A percentile compares a stretch with the other conserved stretches of the same genome.
Evolutionary conservation across 92 coral and sea anemone species (phyloP).

Genomic region (Palythoa caribaeorum): DNA sequence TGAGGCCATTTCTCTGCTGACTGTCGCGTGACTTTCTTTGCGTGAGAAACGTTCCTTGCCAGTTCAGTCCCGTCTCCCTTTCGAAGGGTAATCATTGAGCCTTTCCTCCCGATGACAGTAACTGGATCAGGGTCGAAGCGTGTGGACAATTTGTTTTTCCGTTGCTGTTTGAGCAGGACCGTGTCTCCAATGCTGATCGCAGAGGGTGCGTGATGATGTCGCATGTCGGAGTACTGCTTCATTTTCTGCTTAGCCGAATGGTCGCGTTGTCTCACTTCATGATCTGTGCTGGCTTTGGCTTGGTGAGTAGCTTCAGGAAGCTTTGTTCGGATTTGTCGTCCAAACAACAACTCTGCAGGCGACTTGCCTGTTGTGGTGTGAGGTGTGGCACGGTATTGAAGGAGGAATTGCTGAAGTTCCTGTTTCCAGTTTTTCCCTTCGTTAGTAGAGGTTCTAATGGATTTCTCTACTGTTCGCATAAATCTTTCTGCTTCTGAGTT

Average conservation of each 20-base stretch:
- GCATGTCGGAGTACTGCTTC: constrained; percentile 28
- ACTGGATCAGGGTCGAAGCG: constrained; percentile 35
- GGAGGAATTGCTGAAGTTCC: constrained; percentile 52
- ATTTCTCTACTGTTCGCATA: constrained; percentile 40
- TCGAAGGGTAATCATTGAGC: constrained; percentile 45
- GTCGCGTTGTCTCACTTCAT: constrained; percentile 32
- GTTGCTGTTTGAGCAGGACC: constrained; percentile 42
- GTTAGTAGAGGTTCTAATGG: constrained; percentile 1
- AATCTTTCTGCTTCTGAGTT: constrained; percentile 51
- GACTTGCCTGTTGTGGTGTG: constrained; percentile 49
- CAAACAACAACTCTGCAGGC: constrained; percentile 42
- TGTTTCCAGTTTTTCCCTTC: constrained; percentile 56
- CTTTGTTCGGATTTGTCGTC: constrained; percentile 39
- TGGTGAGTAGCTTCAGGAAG: constrained; percentile 20
- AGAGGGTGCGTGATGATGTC: constrained; percentile 27
- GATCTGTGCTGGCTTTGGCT: constrained; percentile 1
- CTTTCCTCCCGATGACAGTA: constrained; percentile 38
- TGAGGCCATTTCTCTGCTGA: constrained; percentile 26
- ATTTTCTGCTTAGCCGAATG: constrained; percentile 12
- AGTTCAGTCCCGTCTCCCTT: constrained; percentile 30
- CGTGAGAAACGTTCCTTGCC: background rate
- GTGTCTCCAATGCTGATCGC: constrained; percentile 38
- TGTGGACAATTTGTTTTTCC: constrained; percentile 49
- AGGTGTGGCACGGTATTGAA: constrained; percentile 57
- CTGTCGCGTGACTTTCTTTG: too few species aligned